Base-by-base conservation (phyloP, 2,888 invertebrate genomes). In the Pyralis farinalis region DNA sequence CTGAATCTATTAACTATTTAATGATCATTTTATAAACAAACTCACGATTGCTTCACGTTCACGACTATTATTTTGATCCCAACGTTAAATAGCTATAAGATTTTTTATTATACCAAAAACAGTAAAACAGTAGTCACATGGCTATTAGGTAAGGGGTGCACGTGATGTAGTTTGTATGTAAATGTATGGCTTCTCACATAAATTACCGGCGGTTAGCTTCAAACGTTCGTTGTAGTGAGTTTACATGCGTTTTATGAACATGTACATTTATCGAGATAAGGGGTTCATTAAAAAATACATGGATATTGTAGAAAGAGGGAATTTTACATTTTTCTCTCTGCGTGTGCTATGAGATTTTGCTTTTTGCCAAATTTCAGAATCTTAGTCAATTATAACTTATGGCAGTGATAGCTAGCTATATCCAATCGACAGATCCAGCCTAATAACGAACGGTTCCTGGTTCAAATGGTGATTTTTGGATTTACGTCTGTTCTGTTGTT, bases 131-230 rank as follows among this genome's bases (percentile, higher is more conserved):
- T 68, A 73, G 72, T 65, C 59, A 52, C 58, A 63, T 62, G 62
- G 63, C 65, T 66, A 66, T 67, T 53, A 59, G 52, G 50, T 49
- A 58, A 37, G 32, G 43, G 43, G 49, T 53, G 52, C 49, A 40
- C 38, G 42, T 35, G 34, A 60, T 57, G 65, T 64, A 55, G 50
- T 71, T 65, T 63, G 63, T 54, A 75, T 73, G 65, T 49, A 61
- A 73, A 76, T 73, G 47, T 48, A 40, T 51, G 49, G 51, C 49
- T 61, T 77, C 76, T 51, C 75, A 74, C 71, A 73, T 77, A 71
- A 58, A 70, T 77, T 72, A 70, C 33, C n/a, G 44, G 61, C 71
- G 74, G 72, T 48, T 29, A 44, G 51, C 58, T 33, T 39, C 32
- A 32, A 21, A 39, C 25, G 32, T 16, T 25, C 20, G 66, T 74